Base-by-base conservation (phyloP, 2,888 invertebrate species). In the Patella pellucida region DNA sequence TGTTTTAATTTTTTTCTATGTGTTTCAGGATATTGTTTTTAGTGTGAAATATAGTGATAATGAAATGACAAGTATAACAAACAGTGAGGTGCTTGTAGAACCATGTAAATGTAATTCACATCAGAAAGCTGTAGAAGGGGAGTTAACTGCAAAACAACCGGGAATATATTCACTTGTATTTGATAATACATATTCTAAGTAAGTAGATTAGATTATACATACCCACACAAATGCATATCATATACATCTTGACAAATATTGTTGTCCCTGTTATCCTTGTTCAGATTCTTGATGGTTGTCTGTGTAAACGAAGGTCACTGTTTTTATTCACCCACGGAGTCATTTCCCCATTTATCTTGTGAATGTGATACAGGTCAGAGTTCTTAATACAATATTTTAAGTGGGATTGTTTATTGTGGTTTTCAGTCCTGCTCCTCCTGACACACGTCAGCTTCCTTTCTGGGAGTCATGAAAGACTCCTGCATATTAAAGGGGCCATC, bases 101-200 rank as follows among this genome's bases (percentile, higher is more conserved):
- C 84, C 85, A 1, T 86, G 86, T 78, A 88, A 87, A 76, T 89
- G 89, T 80, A 85, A 88, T 76, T 89, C 89, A 1, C 88, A 90
- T 80, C 86, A 85, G 78, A 85, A 89, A 79, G 80, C 83, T 3
- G 84, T 87, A 0, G 79, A 81, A 51, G 90, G 90, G 23, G 87
- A 89, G 73, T 82, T 90, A 50, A 85, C 84, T 1, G 87, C 89
- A 27, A 86, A 87, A 79, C 83, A 88, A 71, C 75, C 84, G 1
- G 90, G 90, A 5, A 79, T 90, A 23, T 90, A 90, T 81, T 86
- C 88, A 11, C 85, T 90, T 11, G 71, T 88, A 27, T 90, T 90
- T 82, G 88, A 90, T 78, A 90, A 90, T 81, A 85, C 86, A 54
- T 84, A 85, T 73, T 89, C 90, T 23, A 89, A 85, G 90, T 90